Conservation (phyloP, 2,888 invertebrate genomes). For the Leptopilina syphax region DNA sequence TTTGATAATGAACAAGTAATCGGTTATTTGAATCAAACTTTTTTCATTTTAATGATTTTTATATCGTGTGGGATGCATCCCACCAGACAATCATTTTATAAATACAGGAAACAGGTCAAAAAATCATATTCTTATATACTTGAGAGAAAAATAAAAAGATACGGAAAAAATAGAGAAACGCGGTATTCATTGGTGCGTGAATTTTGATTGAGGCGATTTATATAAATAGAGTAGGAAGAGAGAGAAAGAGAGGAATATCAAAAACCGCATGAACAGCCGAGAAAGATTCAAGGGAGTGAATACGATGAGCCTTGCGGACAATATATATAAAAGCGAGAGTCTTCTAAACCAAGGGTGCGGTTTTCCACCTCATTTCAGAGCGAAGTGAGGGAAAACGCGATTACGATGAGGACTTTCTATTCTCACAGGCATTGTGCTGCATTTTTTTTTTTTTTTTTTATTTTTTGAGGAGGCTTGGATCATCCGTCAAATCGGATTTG, state of each 20-base stretch:
- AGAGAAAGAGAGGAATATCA: constrained; percentile 58
- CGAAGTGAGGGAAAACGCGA: constrained; percentile 71
- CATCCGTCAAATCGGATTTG: constrained; percentile 73
- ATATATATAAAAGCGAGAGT: constrained; percentile 52
- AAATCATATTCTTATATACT: not conserved
- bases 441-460: constrained; percentile 17
- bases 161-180: not conserved
- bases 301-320: constrained; percentile 54
- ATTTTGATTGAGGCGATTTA: constrained; percentile 55
- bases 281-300: constrained; percentile 53
- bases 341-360: constrained; percentile 64
- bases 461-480: constrained; percentile 60
- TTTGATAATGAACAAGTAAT: no score
- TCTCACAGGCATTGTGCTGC: constrained; percentile 61
- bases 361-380: constrained; percentile 75
- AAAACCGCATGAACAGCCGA: constrained; percentile 63
- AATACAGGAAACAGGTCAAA: no score
- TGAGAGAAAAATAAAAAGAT: no score
- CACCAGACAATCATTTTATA: no score
- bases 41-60: no score
- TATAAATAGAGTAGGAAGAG: constrained; percentile 47
- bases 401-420: constrained; percentile 64
- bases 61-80: no score
- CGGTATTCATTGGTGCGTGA: constrained; percentile 49
- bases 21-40: no score